Evolutionary conservation across 2,888 invertebrate species (phyloP), one percentile per base, ranked within the genome.

Genomic region (Drosophila hamatofila): DNA sequence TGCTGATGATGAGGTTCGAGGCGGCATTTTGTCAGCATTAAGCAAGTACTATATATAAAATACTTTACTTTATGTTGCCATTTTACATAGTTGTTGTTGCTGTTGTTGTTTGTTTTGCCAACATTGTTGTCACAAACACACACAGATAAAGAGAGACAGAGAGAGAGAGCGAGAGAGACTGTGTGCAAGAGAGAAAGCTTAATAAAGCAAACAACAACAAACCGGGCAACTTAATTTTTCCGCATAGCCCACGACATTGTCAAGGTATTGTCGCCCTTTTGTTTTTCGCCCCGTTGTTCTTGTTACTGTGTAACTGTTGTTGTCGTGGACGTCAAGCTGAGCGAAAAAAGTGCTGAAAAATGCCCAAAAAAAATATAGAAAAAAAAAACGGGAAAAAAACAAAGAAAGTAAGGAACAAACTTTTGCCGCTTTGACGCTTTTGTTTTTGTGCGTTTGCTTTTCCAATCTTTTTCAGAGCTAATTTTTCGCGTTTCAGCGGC

Each of bases 21-120:
- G 35, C 52, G 66, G 64, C 69, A 73, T 83, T 85, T 82, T 83
- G 83, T 83, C 83, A 83, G 81, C 83, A 82, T 86, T 81, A 82
- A 76, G 44, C 51, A 66, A 65, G 56, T 54, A 62, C 51, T 81
- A 69, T 81, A 81, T 76, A 84, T 76, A 85, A 88, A 86, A 88
- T 82, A 75, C 80, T 77, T 70, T 67, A 77, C 80, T 83, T 83
- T 68, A 78, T 81, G 82, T 57, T 58, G 82, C 66, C 84, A 81
- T 75, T 82, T 67, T 65, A 69, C 69, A 72, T 67, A 72, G 81
- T 86, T 78, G 80, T 60, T 69, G 69, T 73, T 56, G 44, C 44
- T 37, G 25, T 35, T 41, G 18, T 18, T 58, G 46, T 37, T 42
- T 30, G 42, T 46, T 46, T 33, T 42, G 44, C 44, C 56, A 44